These are phyloP conservation scores for Eubasilissa regina DNA, from an alignment of 1,140 invertebrate species.

Conservation along the genomic window DNA sequence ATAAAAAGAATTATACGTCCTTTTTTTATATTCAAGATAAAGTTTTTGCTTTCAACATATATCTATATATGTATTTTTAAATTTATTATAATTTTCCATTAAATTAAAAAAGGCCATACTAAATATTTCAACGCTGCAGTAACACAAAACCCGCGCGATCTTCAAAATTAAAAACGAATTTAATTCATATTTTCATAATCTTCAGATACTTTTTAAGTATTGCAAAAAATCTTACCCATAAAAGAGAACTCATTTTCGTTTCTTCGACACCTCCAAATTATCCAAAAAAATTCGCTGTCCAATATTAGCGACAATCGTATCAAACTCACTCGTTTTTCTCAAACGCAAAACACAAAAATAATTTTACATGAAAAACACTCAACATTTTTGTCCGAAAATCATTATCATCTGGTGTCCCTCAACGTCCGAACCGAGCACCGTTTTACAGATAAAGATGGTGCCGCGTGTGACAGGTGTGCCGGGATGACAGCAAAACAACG, in stretches of 20 bases:
- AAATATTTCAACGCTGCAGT: too few relatives aligned
- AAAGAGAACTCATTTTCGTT: conserved; percentile 22
- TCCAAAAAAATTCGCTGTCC: conserved; percentile 30
- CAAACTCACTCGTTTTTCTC: neutral
- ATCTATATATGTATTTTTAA: too few relatives aligned
- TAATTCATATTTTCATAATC: too few relatives aligned
- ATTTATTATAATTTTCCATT: too few relatives aligned
- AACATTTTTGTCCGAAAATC: conserved; percentile 25
- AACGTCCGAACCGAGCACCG: neutral
- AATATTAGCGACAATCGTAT: neutral
- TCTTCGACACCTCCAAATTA: neutral
- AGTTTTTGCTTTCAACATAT: too few relatives aligned
- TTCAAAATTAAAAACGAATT: neutral
- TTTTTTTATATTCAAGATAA: too few relatives aligned
- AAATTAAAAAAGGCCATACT: too few relatives aligned
- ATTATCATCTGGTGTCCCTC: conserved; percentile 7
- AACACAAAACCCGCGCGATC: too few relatives aligned
- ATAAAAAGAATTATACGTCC: too few relatives aligned
- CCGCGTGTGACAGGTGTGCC: neutral
- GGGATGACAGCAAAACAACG: neutral
- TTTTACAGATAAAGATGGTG: conserved; percentile 7
- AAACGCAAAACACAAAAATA: conserved; percentile 21
- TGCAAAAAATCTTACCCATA: conserved; percentile 31
- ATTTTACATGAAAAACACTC: conserved; percentile 2
- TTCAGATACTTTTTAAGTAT: too few relatives aligned